phyloP scores from a whole-genome alignment of 2,113 vertebrate species.

The Rousettus leschenaultii region DNA sequence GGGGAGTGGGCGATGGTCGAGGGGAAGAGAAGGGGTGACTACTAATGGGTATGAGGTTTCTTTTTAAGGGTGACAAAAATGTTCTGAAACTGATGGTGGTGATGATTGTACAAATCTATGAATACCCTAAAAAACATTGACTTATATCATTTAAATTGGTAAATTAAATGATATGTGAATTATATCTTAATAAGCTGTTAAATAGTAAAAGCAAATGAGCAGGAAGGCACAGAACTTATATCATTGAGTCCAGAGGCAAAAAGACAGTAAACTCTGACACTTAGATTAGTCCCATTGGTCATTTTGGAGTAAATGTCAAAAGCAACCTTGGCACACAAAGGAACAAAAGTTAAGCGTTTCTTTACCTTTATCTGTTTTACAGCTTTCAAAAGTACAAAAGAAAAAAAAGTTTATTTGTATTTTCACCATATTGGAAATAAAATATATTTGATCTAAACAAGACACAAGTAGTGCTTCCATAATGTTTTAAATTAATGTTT shows the following conservation, averaged over 20 bases:
- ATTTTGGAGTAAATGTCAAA: not conserved
- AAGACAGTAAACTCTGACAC: not conserved
- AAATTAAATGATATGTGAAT: not conserved
- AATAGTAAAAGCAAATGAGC: not conserved
- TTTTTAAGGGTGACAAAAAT: not conserved
- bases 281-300: not conserved
- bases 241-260: not conserved
- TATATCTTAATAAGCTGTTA: not conserved
- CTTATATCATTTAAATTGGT: not conserved
- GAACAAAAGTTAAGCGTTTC: not conserved
- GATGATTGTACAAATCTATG: not conserved
- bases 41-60: not conserved
- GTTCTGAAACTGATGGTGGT: not conserved
- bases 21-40: not conserved
- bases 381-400: not conserved
- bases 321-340: not conserved
- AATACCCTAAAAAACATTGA: not conserved
- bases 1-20: not conserved
- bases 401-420: not conserved
- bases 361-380: not conserved
- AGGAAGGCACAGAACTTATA: not conserved
- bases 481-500: not conserved
- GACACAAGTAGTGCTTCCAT: not conserved
- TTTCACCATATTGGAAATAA: not conserved
- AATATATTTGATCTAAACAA: not conserved